These are phyloP conservation scores for Rhagonycha lutea DNA, from an alignment of 2,888 invertebrate genomes.

Conservation along the genomic window DNA sequence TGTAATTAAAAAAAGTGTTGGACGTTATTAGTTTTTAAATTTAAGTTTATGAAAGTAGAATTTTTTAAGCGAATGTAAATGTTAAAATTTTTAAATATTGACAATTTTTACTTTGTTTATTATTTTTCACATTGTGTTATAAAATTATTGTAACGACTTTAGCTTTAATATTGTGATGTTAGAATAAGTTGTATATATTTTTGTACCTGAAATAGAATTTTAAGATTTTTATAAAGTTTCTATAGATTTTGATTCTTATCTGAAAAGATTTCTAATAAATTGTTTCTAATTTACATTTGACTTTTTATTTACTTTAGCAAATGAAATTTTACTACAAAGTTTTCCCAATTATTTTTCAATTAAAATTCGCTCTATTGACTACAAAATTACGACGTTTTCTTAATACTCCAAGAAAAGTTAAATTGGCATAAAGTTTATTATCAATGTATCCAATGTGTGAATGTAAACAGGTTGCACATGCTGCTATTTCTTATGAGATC, in stretches of 20 bases:
- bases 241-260: not conserved
- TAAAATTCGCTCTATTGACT: not conserved
- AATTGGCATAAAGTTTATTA: not conserved
- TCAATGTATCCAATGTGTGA: not conserved
- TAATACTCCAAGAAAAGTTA: too few relatives aligned
- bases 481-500: not conserved
- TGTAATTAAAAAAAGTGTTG: not conserved
- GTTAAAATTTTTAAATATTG: not conserved
- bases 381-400: not conserved
- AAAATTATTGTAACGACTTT: slow-evolving; percentile 34
- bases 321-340: too few relatives aligned
- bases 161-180: slow-evolving; percentile 54
- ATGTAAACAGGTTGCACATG: not conserved
- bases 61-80: not conserved
- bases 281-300: not conserved
- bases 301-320: not conserved
- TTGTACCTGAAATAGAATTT: slow-evolving; percentile 39
- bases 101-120: slow-evolving; percentile 10
- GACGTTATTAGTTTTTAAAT: not conserved
- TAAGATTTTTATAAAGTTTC: slow-evolving; percentile 32
- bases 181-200: slow-evolving; percentile 32
- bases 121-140: slow-evolving; percentile 21
- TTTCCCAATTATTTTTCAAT: not conserved
- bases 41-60: not conserved
- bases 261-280: not conserved